Conservation (phyloP, 1,140 invertebrate genomes). For the Drosophila mauritiana region DNA sequence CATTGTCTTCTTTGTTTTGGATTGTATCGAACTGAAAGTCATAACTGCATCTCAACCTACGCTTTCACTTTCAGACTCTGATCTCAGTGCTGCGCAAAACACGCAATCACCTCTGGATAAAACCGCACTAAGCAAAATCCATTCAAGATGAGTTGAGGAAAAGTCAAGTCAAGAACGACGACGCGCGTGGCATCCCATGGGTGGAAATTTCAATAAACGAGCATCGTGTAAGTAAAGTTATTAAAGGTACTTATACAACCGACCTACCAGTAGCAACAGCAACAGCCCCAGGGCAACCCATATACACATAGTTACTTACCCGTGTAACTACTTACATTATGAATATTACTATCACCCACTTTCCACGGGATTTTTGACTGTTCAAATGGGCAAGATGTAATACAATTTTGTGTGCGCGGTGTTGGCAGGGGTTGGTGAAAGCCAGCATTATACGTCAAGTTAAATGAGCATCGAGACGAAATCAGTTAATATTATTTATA, state of each 20-base stretch:
- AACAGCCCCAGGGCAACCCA: background rate
- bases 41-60: too few relatives aligned
- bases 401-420: conserved; percentile 23
- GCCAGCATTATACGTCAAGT: background rate
- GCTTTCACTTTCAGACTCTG: background rate
- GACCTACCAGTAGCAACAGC: conserved; percentile 9
- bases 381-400: conserved; percentile 59
- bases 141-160: conserved; percentile 30
- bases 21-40: too few relatives aligned
- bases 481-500: background rate
- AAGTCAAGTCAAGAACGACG: conserved; percentile 42
- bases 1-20: too few relatives aligned
- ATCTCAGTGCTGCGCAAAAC: background rate
- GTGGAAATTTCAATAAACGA: conserved; percentile 57
- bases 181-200: conserved; percentile 28
- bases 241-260: conserved; percentile 66
- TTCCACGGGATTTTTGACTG: conserved; percentile 53
- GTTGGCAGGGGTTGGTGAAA: background rate
- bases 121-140: conserved; percentile 35
- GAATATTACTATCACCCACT: conserved; percentile 70
- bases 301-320: conserved; percentile 31
- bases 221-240: conserved; percentile 80
- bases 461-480: background rate
- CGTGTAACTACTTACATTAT: conserved; percentile 46
- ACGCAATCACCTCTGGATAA: conserved; percentile 10